Evolutionary conservation across 2,888 invertebrate genomes (phyloP), one percentile per base, ranked within the genome.

Genomic region (Marronus borbonicus): DNA sequence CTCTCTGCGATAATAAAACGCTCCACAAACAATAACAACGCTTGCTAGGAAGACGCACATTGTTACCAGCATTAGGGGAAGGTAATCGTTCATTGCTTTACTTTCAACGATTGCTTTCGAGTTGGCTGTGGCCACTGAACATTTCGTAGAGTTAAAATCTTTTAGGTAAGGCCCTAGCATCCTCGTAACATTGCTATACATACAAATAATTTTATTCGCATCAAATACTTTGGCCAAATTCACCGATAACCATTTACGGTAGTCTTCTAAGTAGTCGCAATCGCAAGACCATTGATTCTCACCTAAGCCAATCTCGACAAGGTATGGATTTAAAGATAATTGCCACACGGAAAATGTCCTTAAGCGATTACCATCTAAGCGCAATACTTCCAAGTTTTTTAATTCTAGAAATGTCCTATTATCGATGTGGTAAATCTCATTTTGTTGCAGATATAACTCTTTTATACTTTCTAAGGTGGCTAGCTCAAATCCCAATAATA

Each of bases 271-370:
- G 88, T 95, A 97, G 84, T 92, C 92, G 89, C 97, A 98, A 87
- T 96, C 96, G 89, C 97, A 97, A 81, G 95, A 95, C 97, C 97
- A 97, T 70, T 94, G 94, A 88, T 97, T 97, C 84, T 93, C 93
- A 78, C 94, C 92, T 81, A 97, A 90, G 76, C 94, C 94, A 84
- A 97, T 94, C 88, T 95, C 95, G n/a, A 95, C 94, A 85, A 97
- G 91, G 89, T 96, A 96, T 28, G 96, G 95, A 89, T 96, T 96
- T 84, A 92, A 89, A 79, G 93, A 91, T 86, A 97, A 92, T 88
- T 95, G 95, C 96, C 97, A 96, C 83, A 97, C 94, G 83, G 95
- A 94, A 86, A 96, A 97, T 81, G 93, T 93, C 84, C 92, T 91
- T 86, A 97, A 91, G 80, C 93, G 93, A 89, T 97, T 97, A 84